Evolutionary conservation across 2,113 vertebrate genomes (phyloP).

Genomic region (Miniopterus natalensis): DNA sequence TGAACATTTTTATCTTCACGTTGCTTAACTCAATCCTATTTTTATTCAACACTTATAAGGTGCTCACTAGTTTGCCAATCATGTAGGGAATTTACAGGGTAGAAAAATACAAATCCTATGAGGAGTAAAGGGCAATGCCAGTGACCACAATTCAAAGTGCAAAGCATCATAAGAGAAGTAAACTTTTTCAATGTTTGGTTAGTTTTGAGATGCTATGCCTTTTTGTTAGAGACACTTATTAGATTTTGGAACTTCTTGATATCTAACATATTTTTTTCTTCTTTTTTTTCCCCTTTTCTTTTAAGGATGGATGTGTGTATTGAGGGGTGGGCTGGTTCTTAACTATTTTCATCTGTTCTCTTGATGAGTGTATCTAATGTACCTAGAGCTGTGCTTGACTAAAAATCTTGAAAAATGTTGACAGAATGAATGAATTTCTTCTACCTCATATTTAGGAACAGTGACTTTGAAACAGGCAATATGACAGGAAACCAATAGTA

Average conservation of each 20-base stretch:
- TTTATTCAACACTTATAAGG: background rate
- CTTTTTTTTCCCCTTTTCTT: background rate
- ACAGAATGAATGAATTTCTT: background rate
- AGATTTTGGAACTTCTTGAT: background rate
- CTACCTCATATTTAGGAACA: background rate
- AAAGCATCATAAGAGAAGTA: background rate
- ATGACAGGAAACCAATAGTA: background rate
- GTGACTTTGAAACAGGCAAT: background rate
- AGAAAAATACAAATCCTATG: background rate
- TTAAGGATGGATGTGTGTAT: background rate
- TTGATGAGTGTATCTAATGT: background rate
- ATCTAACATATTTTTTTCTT: background rate
- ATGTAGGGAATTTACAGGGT: background rate
- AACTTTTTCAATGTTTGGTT: background rate
- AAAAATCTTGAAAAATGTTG: background rate
- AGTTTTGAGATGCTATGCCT: background rate
- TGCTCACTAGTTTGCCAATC: background rate
- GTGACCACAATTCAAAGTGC: background rate
- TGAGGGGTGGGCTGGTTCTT: background rate
- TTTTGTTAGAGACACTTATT: background rate
- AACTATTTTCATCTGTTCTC: background rate
- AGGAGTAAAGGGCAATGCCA: background rate
- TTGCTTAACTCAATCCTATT: background rate
- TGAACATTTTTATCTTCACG: background rate
- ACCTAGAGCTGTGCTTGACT: background rate